Evolutionary conservation across 2,113 vertebrate species (phyloP).

Genomic region (Psilopsiagon aurifrons): DNA sequence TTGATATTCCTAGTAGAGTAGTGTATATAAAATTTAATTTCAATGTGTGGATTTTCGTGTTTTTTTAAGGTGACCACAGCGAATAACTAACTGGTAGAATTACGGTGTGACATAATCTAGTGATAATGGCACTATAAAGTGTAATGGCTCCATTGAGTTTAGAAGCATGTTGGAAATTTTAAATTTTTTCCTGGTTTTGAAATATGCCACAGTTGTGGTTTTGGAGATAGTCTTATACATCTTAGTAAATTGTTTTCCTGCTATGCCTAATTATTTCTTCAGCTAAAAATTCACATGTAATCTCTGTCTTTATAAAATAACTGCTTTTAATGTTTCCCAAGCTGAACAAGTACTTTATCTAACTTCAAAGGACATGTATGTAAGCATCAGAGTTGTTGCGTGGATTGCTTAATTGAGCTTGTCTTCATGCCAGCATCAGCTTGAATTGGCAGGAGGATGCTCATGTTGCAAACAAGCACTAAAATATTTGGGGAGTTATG

Average conservation of each 20-base stretch:
- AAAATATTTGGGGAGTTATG: background rate
- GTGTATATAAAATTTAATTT: background rate
- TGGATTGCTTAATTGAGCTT: conserved; percentile 1
- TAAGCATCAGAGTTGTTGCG: background rate
- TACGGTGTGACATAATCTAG: background rate
- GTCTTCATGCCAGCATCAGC: background rate
- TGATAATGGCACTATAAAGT: background rate
- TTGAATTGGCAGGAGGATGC: background rate
- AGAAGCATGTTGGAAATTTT: background rate
- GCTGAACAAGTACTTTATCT: background rate
- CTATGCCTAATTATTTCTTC: background rate
- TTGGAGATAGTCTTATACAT: background rate
- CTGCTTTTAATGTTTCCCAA: background rate
- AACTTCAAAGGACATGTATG: background rate
- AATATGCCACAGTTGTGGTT: background rate
- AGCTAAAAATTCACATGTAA: background rate
- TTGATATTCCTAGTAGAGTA: background rate
- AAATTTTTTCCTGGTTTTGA: background rate
- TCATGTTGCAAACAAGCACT: background rate
- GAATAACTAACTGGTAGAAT: background rate
- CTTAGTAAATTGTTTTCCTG: background rate
- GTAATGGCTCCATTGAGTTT: background rate
- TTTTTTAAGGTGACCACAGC: background rate
- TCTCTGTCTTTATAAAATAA: background rate
- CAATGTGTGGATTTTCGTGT: background rate